Evolutionary conservation across 2,113 vertebrate species (phyloP).

Genomic region (Cephalopterus ornatus): DNA sequence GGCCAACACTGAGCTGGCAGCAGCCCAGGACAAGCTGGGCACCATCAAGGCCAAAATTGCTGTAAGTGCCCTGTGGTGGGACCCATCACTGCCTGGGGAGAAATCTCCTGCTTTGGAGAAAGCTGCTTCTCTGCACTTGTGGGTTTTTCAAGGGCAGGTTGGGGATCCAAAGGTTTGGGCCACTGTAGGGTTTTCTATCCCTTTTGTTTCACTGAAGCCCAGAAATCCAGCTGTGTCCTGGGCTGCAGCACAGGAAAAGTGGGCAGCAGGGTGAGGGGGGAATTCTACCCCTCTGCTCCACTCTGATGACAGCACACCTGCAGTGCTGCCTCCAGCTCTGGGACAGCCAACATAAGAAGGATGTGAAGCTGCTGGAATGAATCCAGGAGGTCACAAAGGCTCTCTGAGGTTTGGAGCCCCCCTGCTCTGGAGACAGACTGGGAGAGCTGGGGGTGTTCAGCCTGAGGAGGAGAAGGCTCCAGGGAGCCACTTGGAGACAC

Average conservation of each 20-base stretch:
- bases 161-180: no score
- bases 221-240: background rate
- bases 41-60: conserved; percentile 87
- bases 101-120: background rate
- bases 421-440: background rate
- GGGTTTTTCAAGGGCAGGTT: background rate
- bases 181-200: background rate
- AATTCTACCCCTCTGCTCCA: background rate
- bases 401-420: background rate
- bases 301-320: background rate
- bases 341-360: background rate
- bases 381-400: background rate
- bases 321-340: background rate
- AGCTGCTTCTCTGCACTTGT: background rate
- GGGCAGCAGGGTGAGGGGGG: background rate
- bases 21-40: conserved; percentile 88
- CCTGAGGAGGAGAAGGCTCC: accelerated
- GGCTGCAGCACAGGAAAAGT: background rate
- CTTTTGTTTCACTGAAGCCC: background rate
- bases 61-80: conserved; percentile 72
- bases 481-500: background rate
- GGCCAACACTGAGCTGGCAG: conserved; percentile 84
- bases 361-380: background rate
- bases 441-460: background rate
- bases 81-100: background rate